phyloP scores from a whole-genome alignment of 2,113 vertebrate species.

The Pterocles orientalis region DNA sequence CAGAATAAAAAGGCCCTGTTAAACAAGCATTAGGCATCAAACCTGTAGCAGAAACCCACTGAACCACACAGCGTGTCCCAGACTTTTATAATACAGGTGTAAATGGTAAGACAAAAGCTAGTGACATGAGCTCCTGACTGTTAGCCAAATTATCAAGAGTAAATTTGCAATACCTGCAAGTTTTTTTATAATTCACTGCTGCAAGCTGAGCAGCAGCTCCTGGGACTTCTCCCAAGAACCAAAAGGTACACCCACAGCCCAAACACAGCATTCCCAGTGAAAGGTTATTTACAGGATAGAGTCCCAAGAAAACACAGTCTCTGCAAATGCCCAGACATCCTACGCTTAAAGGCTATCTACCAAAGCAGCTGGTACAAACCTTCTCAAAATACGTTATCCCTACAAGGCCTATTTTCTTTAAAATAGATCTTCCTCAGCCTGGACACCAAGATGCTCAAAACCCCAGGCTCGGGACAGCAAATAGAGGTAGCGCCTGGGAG shows the following conservation, averaged over 20 bases:
- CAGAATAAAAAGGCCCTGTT: background rate
- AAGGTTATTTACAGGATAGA: background rate
- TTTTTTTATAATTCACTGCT: background rate
- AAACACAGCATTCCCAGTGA: background rate
- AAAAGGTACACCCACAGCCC: background rate
- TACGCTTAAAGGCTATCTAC: background rate
- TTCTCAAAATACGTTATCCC: background rate
- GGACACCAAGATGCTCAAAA: background rate
- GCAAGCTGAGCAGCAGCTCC: background rate
- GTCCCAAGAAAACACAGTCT: background rate
- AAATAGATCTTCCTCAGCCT: background rate
- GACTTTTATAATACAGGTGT: background rate
- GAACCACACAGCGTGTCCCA: background rate
- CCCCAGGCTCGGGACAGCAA: background rate
- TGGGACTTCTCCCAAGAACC: background rate
- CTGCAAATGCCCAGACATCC: background rate
- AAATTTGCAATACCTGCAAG: background rate
- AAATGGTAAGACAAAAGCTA: background rate
- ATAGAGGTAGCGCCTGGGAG: background rate
- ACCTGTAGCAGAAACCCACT: background rate
- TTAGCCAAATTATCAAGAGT: background rate
- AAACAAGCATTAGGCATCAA: background rate
- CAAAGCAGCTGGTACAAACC: background rate
- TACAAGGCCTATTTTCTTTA: background rate
- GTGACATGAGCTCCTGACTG: background rate